Base-by-base conservation (phyloP, 30 jellyfish, hydroid and myxozoan genomes). In the Chrysaora quinquecirrha region DNA sequence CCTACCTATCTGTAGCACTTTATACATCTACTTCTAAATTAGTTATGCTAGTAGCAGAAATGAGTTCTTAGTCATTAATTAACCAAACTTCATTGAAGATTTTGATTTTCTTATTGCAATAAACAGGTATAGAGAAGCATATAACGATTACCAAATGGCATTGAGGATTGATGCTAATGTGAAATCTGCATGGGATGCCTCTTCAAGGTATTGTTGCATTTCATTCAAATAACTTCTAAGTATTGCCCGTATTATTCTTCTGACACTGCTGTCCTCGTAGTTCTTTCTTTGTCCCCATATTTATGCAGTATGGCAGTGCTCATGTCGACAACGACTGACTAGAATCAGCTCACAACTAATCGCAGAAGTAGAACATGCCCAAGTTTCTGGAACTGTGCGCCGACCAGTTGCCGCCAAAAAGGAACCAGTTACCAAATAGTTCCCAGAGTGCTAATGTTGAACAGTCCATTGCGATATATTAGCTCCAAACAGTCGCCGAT, bases 91-190 rank as follows among this genome's bases (percentile, higher is more conserved):
- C n/a, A n/a, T n/a, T n/a, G n/a, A n/a, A n/a, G n/a, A n/a, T 43
- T 43, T 9, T 43, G 9, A 43, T 43, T 43, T 6, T 43, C 58
- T 43, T 43, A 6, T 16, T 52, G 18, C 78, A 19, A 2, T 60
- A 46, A 73, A 34, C 52, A 91, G 98, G 70, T 93, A 86, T 87
- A 22, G 75, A 32, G 66, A 80, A 43, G 95, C 95, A 25, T 93
- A 93, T 73, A 89, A 68, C 1, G 98, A 93, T 70, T 69, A 73
- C 70, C 86, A 84, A 58, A 46, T 73, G 2, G 91, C 78, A 0
- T 48, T 85, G 47, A 46, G 73, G 19, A 12, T 70, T 9, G 97
- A 86, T 61, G 71, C 80, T 3, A 29, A 83, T 25, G 28, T 14
- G 25, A 29, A 65, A 7, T 14, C 64, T 1, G 91, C 96, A 35